These are phyloP conservation scores for Oscheius sp. DNA, from an alignment of 2,888 invertebrate species.

Conservation along the genomic window DNA sequence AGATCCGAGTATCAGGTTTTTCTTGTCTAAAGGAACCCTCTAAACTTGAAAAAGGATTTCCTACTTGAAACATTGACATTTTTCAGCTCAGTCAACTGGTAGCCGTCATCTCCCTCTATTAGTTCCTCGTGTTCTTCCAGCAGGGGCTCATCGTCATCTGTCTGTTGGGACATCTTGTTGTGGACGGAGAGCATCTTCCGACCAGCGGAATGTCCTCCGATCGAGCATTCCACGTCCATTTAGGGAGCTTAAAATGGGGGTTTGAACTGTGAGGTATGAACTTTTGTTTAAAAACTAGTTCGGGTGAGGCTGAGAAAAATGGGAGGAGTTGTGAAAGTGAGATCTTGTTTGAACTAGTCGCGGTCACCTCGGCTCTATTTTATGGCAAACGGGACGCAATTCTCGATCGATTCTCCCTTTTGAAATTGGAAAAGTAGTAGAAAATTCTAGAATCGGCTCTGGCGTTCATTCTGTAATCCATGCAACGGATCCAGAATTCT, in stretches of 20 bases:
- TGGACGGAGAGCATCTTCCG: conserved; percentile 12
- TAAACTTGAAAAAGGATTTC: background rate
- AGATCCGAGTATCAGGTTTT: no score
- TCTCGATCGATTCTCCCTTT: no score
- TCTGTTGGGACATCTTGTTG: background rate
- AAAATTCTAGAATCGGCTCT: no score
- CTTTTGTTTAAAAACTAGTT: no score
- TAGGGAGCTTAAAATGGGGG: background rate
- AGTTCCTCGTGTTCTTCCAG: conserved; percentile 5
- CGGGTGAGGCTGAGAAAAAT: background rate
- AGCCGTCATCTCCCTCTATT: conserved; percentile 12
- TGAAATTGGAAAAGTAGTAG: no score
- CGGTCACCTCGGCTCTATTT: no score
- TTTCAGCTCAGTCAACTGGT: conserved; percentile 32
- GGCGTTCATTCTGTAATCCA: no score
- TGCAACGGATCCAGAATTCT: no score
- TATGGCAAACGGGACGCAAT: no score
- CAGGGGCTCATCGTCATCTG: conserved; percentile 3
- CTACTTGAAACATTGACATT: conserved; percentile 9
- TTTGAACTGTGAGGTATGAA: background rate
- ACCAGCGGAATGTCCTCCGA: background rate
- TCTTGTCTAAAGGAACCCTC: background rate
- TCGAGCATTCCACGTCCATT: conserved; percentile 25
- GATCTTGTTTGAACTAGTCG: background rate
- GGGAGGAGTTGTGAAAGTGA: background rate